Conservation (phyloP, 2,888 invertebrate species). For the Papilio demoleus region DNA sequence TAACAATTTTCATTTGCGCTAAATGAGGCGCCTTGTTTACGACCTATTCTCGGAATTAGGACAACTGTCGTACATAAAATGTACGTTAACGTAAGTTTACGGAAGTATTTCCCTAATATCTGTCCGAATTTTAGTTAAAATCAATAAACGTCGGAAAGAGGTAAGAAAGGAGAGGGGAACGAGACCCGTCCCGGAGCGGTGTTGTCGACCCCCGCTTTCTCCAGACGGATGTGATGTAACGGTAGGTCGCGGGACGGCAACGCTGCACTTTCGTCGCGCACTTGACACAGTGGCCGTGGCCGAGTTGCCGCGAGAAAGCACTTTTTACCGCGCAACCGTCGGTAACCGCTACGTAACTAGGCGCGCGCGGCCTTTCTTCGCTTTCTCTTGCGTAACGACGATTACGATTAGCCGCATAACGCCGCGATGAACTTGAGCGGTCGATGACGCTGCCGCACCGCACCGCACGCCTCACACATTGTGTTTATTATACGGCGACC, state of each 20-base stretch:
- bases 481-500: slow-evolving; percentile 36
- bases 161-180: slow-evolving; percentile 37
- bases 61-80: slow-evolving; percentile 59
- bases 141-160: background rate
- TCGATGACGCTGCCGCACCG: slow-evolving; percentile 57
- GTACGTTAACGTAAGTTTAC: slow-evolving; percentile 50
- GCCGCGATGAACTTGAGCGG: slow-evolving; percentile 73
- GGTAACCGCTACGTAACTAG: slow-evolving; percentile 76
- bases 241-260: slow-evolving; percentile 59
- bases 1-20: slow-evolving; percentile 78
- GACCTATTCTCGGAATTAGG: slow-evolving; percentile 73
- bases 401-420: slow-evolving; percentile 76
- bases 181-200: slow-evolving; percentile 52
- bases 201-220: slow-evolving; percentile 78
- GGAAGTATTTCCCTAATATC: slow-evolving; percentile 44
- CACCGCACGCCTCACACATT: slow-evolving; percentile 49
- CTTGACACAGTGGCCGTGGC: slow-evolving; percentile 84
- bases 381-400: slow-evolving; percentile 80
- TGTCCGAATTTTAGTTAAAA: background rate
- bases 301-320: slow-evolving; percentile 81
- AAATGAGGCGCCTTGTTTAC: slow-evolving; percentile 77
- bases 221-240: slow-evolving; percentile 80
- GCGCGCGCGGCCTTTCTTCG: slow-evolving; percentile 76
- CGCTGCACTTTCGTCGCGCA: slow-evolving; percentile 81
- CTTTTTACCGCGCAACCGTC: slow-evolving; percentile 73